Percentiles rank a stretch among this genome's conserved stretches.
Conservation (phyloP, 2,797 vertebrate species). For the Xenopus petersii region DNA sequence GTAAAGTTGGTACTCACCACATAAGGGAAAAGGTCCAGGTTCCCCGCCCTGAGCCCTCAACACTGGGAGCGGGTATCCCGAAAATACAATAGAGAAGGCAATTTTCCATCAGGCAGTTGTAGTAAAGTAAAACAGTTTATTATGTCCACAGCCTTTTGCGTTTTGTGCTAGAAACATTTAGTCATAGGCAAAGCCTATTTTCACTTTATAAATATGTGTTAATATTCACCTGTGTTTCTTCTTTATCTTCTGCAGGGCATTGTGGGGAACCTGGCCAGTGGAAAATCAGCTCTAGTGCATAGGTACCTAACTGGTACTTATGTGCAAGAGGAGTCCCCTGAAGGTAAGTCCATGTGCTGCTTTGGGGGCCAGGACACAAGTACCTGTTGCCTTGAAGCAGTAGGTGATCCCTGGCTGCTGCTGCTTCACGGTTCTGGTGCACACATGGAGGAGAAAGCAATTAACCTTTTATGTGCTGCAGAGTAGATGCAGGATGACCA, state of each 20-base stretch:
- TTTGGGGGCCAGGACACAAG: not conserved
- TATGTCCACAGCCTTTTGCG: too few relatives aligned
- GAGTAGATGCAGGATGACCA: not conserved
- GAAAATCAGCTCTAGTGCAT: constrained; percentile 94
- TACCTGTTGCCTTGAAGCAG: not conserved
- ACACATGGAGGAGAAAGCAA: not conserved
- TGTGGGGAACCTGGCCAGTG: constrained; percentile 96
- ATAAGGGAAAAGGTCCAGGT: too few relatives aligned
- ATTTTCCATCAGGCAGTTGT: too few relatives aligned
- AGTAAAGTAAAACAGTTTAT: too few relatives aligned
- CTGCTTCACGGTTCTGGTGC: not conserved
- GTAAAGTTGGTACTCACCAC: too few relatives aligned
- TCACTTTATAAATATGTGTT: too few relatives aligned
- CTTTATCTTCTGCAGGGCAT: constrained; percentile 80
- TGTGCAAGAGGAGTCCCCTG: constrained; percentile 97
- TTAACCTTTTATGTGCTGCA: not conserved
- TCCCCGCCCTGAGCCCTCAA: too few relatives aligned
- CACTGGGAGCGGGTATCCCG: too few relatives aligned
- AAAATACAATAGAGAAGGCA: too few relatives aligned
- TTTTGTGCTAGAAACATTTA: too few relatives aligned
- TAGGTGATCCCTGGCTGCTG: not conserved
- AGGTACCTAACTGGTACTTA: constrained; percentile 97
- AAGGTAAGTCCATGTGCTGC: constrained; percentile 75
- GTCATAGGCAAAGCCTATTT: too few relatives aligned
- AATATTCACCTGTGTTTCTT: not conserved